Evolutionary conservation across 2,797 vertebrate genomes (phyloP).

Genomic region (Channa striata): DNA sequence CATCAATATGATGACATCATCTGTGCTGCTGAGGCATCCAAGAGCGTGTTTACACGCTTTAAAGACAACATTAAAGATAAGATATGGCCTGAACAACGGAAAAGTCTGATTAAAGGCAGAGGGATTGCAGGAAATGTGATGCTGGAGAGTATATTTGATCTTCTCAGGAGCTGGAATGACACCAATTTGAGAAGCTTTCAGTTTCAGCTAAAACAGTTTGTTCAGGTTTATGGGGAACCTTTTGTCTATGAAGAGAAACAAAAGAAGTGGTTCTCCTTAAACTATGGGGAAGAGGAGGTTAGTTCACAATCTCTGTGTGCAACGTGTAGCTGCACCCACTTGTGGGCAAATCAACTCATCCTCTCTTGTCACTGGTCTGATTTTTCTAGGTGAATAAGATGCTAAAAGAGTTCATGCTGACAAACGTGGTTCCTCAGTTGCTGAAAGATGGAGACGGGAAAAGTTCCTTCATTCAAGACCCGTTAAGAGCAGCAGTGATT

Average conservation of each 20-base stretch:
- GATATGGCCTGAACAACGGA: rapidly evolving
- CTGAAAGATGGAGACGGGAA: background rate
- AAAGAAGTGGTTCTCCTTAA: slow-evolving; percentile 64
- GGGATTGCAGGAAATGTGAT: slow-evolving; percentile 84
- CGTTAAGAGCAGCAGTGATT: slow-evolving; percentile 82
- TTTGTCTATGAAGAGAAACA: slow-evolving; percentile 56
- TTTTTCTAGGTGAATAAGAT: slow-evolving; percentile 79
- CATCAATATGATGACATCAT: slow-evolving; percentile 97
- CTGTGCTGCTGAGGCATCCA: slow-evolving; percentile 69
- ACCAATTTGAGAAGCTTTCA: slow-evolving; percentile 85
- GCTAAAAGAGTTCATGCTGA: slow-evolving; percentile 77
- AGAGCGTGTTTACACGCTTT: rapidly evolving
- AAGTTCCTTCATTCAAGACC: slow-evolving; percentile 54
- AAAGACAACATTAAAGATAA: rapidly evolving
- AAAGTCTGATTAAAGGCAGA: slow-evolving; percentile 80
- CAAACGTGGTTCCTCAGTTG: slow-evolving; percentile 62
- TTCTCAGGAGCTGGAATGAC: slow-evolving; percentile 82
- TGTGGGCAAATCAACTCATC: background rate
- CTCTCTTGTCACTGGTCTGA: slow-evolving; percentile 16
- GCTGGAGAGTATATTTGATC: slow-evolving; percentile 87
- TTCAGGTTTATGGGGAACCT: slow-evolving; percentile 59
- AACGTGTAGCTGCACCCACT: rapidly evolving
- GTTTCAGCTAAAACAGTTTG: slow-evolving; percentile 87
- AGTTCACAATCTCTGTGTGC: background rate
- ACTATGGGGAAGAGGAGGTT: slow-evolving; percentile 80